These are phyloP conservation scores for Lycaon pictus DNA, from an alignment of 2,113 vertebrate genomes.

Conservation along the genomic window DNA sequence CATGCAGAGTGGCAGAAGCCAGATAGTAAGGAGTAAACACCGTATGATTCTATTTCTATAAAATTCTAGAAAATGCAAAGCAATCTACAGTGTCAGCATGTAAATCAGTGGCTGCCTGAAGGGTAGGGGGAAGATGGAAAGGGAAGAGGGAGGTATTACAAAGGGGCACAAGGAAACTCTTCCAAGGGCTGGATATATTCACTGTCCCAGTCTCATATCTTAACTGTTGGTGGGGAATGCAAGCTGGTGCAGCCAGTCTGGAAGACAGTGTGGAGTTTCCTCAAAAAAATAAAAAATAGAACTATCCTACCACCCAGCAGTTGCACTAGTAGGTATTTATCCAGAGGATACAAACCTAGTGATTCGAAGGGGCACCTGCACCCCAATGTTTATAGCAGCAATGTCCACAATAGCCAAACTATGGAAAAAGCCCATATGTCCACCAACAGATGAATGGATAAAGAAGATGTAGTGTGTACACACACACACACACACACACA, in stretches of 20 bases:
- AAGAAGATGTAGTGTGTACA: neutral
- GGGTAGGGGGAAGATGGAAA: neutral
- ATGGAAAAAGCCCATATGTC: neutral
- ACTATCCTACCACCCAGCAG: neutral
- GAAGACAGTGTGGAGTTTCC: neutral
- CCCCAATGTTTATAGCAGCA: neutral
- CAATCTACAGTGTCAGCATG: neutral
- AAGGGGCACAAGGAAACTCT: neutral
- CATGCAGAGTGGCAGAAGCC: neutral
- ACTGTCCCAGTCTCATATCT: neutral
- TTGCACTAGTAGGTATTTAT: neutral
- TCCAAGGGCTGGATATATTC: neutral
- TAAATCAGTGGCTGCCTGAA: neutral
- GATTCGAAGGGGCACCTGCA: neutral
- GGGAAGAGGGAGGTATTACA: neutral
- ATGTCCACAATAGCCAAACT: neutral
- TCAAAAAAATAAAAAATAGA: neutral
- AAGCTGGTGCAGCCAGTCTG: neutral
- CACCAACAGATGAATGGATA: neutral
- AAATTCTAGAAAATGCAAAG: conserved; percentile 21
- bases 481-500: too few species aligned
- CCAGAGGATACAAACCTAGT: neutral
- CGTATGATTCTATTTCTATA: neutral
- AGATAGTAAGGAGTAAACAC: neutral
- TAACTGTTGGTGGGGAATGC: neutral